Conservation (phyloP, 2,888 invertebrate species). For the Morpho deidamia region DNA sequence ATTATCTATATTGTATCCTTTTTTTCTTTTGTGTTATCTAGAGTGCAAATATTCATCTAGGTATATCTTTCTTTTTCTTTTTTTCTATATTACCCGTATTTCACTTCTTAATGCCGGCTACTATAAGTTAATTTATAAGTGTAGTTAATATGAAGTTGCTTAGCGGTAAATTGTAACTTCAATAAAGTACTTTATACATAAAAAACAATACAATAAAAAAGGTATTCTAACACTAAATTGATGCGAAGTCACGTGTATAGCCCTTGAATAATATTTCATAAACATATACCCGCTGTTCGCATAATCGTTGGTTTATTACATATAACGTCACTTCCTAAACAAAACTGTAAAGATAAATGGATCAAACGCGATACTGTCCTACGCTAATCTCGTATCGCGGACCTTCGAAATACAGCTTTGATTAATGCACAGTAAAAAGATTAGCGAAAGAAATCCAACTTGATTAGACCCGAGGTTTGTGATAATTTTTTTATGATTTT, state of each 20-base stretch:
- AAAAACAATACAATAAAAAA: neutral
- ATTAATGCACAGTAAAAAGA: conserved; percentile 53
- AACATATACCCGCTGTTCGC: neutral
- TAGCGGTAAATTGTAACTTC: too few species aligned
- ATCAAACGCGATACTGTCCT: conserved; percentile 31
- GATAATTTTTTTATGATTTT: conserved; percentile 36
- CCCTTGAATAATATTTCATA: neutral
- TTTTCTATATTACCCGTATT: too few species aligned
- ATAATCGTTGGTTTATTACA: conserved; percentile 11
- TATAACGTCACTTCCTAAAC: conserved; percentile 19
- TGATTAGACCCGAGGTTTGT: conserved; percentile 52
- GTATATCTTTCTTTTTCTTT: too few species aligned
- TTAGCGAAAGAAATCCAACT: conserved; percentile 50
- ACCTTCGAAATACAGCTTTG: conserved; percentile 60
- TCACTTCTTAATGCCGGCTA: too few species aligned
- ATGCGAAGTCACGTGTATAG: too few species aligned
- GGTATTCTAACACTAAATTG: too few species aligned
- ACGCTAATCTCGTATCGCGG: conserved; percentile 35
- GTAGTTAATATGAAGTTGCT: too few species aligned
- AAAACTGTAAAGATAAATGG: conserved; percentile 31
- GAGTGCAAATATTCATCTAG: too few species aligned
- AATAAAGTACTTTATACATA: too few species aligned
- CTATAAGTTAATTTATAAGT: too few species aligned
- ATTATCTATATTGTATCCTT: too few species aligned
- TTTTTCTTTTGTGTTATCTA: too few species aligned